Evolutionary conservation across 2,797 vertebrate genomes (phyloP).

Genomic region (Pteropus rufus): DNA sequence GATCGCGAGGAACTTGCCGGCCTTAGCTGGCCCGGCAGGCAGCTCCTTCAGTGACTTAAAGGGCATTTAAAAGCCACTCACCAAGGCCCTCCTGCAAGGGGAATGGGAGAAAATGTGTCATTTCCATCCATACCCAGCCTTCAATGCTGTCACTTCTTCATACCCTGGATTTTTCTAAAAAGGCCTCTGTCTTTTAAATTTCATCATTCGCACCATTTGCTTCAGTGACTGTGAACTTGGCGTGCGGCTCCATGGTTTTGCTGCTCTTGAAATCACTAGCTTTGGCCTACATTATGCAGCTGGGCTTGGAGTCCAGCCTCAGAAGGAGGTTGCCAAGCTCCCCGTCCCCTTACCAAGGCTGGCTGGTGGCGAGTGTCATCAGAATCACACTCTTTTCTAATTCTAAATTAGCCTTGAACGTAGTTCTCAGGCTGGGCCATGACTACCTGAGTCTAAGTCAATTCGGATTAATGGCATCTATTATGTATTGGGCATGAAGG

Average conservation of each 20-base stretch:
- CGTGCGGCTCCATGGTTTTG: not conserved
- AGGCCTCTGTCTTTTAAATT: slow-evolving; percentile 57
- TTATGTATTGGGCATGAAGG: too few relatives aligned
- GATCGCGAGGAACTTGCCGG: not conserved
- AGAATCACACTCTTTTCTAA: not conserved
- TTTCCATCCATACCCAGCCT: not conserved
- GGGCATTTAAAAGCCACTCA: not conserved
- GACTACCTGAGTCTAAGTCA: not conserved
- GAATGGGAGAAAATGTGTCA: not conserved
- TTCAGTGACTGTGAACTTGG: slow-evolving; percentile 51
- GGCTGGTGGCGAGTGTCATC: not conserved
- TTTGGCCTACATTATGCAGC: not conserved
- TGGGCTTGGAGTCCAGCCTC: not conserved
- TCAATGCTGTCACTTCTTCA: slow-evolving; percentile 3
- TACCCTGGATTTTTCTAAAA: not conserved
- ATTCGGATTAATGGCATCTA: not conserved
- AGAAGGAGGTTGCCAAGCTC: not conserved
- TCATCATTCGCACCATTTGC: slow-evolving; percentile 37
- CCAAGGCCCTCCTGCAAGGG: not conserved
- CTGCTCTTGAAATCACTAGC: not conserved
- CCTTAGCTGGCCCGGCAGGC: not conserved
- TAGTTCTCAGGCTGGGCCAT: not conserved
- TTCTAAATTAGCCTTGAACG: not conserved
- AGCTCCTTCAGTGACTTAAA: not conserved
- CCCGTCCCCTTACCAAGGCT: not conserved